Conservation (phyloP, 2,797 vertebrate genomes). For the Knipowitschia caucasica region DNA sequence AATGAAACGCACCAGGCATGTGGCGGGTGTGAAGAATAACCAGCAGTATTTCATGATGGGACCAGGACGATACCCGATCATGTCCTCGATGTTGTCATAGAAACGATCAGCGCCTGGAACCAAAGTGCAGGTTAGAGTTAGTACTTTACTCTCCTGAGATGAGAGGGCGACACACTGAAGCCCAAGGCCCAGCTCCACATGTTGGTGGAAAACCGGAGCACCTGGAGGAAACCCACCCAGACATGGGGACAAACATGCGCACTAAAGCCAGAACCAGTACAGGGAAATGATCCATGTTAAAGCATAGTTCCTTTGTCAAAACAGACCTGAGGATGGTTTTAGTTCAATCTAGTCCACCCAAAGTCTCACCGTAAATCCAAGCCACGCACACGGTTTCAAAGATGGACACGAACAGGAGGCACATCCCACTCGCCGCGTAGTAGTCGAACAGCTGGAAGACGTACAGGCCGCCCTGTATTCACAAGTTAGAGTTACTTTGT, state of each 20-base stretch:
- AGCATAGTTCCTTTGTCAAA: too few species aligned
- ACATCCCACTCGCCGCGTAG: constrained; percentile 96
- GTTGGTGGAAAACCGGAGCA: too few species aligned
- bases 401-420: constrained; percentile 91
- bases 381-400: constrained; percentile 90
- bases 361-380: constrained; percentile 92
- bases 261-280: too few species aligned
- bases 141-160: too few species aligned
- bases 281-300: too few species aligned
- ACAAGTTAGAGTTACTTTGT: too few species aligned
- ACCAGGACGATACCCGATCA: constrained; percentile 91
- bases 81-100: constrained; percentile 94
- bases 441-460: constrained; percentile 96
- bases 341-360: too few species aligned
- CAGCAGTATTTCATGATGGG: constrained; percentile 93
- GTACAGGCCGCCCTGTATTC: constrained; percentile 91
- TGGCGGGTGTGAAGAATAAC: constrained; percentile 91
- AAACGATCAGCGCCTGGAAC: constrained; percentile 86
- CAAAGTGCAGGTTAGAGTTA: constrained; percentile 4
- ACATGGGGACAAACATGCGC: too few species aligned
- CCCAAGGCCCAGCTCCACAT: too few species aligned
- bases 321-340: too few species aligned
- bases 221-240: too few species aligned
- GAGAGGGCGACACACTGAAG: too few species aligned
- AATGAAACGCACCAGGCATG: constrained; percentile 81